These are phyloP conservation scores for Dendrolimus houi DNA, from an alignment of 2,888 invertebrate genomes.

Conservation along the genomic window DNA sequence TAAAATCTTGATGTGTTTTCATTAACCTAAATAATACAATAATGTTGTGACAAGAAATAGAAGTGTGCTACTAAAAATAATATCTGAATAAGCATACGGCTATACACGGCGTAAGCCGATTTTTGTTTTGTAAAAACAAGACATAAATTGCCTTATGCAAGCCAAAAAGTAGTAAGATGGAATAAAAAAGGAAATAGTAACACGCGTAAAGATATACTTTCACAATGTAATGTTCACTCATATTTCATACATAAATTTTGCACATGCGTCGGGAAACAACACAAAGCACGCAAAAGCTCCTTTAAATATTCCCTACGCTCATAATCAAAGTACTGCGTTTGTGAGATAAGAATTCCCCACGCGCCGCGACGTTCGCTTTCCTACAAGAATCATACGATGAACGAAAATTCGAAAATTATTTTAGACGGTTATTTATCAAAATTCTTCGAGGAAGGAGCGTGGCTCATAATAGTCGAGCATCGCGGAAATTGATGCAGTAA, in stretches of 20 bases:
- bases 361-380: slow-evolving; percentile 41
- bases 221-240: slow-evolving; percentile 36
- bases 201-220: slow-evolving; percentile 22
- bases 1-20: too few relatives aligned
- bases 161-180: slow-evolving; percentile 11
- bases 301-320: slow-evolving; percentile 69
- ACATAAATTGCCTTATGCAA: not conserved
- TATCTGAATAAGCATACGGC: too few relatives aligned
- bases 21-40: too few relatives aligned
- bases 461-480: not conserved
- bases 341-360: slow-evolving; percentile 67
- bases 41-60: too few relatives aligned
- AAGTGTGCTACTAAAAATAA: too few relatives aligned
- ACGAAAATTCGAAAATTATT: slow-evolving; percentile 43
- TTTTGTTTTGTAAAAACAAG: too few relatives aligned
- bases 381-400: slow-evolving; percentile 46
- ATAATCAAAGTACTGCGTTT: slow-evolving; percentile 72
- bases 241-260: slow-evolving; percentile 57
- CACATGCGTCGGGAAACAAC: slow-evolving; percentile 55
- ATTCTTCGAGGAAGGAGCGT: slow-evolving; percentile 36
- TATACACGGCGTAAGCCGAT: too few relatives aligned
- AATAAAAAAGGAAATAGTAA: slow-evolving; percentile 26
- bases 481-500: not conserved
- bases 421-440: slow-evolving; percentile 66
- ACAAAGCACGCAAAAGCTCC: slow-evolving; percentile 55